Base-by-base conservation (phyloP, 2,113 vertebrate species). In the Microcebus lehilahytsara region DNA sequence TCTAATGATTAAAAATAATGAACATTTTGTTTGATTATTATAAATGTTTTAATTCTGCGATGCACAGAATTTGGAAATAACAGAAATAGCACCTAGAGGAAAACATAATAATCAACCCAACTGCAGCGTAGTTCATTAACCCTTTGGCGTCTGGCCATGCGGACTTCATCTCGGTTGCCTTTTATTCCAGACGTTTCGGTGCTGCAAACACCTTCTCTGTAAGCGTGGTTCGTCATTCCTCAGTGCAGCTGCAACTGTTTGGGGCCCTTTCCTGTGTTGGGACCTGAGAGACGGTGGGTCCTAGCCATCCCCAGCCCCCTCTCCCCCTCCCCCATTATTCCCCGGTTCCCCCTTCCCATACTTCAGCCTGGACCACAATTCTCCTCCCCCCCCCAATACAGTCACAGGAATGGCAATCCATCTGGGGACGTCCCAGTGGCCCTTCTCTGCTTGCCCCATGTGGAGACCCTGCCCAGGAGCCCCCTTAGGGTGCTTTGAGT, bases 1-100 rank as follows among this genome's bases (percentile, higher is more conserved):
- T 94, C 30, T 32, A 85, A 93, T 96, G 93, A 93, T 97, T 91
- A 89, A 80, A 95, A 96, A 79, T 81, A 77, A 69, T 80, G 81
- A 91, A 74, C 83, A 85, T 75, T 95, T 90, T 72, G 16, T 64
- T 42, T 94, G 66, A 58, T 91, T 84, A 51, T 91, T 84, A 89
- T 96, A 83, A 95, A 88, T 89, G 78, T 88, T 51, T 40, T 66
- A 93, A 93, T 64, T 96, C 75, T 89, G 89, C 74, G 75, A 62
- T 79, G 58, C 46, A 66, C 23, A 89, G 74, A 89, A 86, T 89
- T 93, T 89, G 87, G 83, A 89, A 95, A 56, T 91, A 91, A 85
- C 42, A 89, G 72, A 77, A 91, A 89, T 30, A 89, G 40, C 58
- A 74, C 4, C 22, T 23, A 40, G 60, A 93, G 25, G n/a, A 85